Percentiles rank a stretch among this genome's conserved stretches.
Conservation (phyloP, 2,888 invertebrate species). For the Luperina testacea region DNA sequence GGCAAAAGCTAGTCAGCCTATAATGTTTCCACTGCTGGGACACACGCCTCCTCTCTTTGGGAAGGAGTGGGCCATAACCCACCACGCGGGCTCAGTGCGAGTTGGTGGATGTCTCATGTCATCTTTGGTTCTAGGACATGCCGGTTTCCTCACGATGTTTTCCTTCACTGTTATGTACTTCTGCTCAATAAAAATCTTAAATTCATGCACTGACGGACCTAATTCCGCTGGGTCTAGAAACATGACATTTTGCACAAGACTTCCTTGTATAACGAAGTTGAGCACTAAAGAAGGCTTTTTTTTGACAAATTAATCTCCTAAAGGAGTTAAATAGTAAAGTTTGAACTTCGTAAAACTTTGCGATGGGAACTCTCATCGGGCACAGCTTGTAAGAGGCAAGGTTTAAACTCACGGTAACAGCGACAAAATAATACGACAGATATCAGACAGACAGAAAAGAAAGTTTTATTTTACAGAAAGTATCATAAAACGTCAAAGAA, state of each 20-base stretch:
- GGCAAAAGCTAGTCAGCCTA: no score
- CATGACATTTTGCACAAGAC: background rate
- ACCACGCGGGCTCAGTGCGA: no score
- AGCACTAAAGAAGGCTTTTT: background rate
- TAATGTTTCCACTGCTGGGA: background rate
- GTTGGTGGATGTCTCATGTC: no score
- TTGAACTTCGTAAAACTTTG: no score
- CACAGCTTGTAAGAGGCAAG: background rate
- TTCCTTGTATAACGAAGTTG: background rate
- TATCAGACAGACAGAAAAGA: background rate
- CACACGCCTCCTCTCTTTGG: no score
- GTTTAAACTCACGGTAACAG: background rate
- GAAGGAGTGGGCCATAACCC: no score
- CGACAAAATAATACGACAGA: slow-evolving; percentile 6
- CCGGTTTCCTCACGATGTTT: no score
- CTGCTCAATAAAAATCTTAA: background rate
- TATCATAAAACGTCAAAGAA: slow-evolving; percentile 11
- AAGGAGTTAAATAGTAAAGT: background rate
- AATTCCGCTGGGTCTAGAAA: background rate
- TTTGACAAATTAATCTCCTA: background rate
- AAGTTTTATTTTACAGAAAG: background rate
- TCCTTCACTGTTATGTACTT: background rate
- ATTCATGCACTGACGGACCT: background rate
- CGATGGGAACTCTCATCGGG: background rate
- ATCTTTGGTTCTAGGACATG: no score